Evolutionary conservation across 2,888 invertebrate species (phyloP).

Genomic region (Ophioninae sp.): DNA sequence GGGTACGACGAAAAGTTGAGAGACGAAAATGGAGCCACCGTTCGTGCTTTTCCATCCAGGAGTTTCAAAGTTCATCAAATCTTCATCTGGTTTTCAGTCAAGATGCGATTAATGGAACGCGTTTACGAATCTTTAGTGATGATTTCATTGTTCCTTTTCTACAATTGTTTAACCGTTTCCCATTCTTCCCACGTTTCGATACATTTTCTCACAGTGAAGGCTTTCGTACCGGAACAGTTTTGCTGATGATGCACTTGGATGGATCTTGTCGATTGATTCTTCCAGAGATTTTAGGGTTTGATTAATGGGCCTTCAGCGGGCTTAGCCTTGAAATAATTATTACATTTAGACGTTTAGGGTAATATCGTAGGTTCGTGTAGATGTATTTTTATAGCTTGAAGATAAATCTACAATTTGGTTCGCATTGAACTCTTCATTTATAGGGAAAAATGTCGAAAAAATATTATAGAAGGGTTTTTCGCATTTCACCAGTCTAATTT

Average conservation of each 20-base stretch:
- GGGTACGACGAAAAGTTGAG: slow-evolving; percentile 3
- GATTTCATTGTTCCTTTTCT: not conserved
- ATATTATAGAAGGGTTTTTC: no score
- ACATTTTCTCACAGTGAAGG: not conserved
- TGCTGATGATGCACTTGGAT: not conserved
- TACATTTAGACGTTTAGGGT: no score
- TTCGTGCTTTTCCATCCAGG: not conserved
- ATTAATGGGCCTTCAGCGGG: no score
- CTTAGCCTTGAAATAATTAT: no score
- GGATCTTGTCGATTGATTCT: not conserved
- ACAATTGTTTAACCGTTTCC: not conserved
- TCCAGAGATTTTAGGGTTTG: not conserved
- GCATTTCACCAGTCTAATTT: no score
- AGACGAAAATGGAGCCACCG: not conserved
- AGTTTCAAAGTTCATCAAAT: slow-evolving; percentile 3
- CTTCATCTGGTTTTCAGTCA: not conserved
- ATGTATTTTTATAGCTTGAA: no score
- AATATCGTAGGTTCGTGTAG: no score
- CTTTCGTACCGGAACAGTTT: not conserved
- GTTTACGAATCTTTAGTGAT: slow-evolving; percentile 7
- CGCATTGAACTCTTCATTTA: no score
- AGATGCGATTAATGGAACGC: slow-evolving; percentile 1
- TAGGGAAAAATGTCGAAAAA: no score
- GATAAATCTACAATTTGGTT: no score
- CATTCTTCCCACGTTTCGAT: not conserved